A percentile compares a stretch with the other conserved stretches of the same genome.
These are phyloP conservation scores for Cataglyphis livida DNA, from an alignment of 2,888 invertebrate genomes.

Conservation along the genomic window DNA sequence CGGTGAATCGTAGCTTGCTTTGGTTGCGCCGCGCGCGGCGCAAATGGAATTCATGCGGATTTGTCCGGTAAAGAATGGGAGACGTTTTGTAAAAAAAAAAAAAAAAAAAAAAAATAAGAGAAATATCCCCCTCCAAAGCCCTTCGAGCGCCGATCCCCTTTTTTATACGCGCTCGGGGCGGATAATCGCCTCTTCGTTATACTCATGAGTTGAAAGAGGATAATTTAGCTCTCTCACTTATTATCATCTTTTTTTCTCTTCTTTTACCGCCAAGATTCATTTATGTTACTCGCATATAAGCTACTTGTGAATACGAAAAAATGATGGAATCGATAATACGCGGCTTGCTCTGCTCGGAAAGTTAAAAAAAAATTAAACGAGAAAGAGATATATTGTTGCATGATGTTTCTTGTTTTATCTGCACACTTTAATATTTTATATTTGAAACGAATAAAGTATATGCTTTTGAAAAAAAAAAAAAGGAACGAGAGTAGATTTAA, in stretches of 20 bases:
- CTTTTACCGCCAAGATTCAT: conserved; percentile 17
- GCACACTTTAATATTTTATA: neutral
- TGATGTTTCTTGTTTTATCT: neutral
- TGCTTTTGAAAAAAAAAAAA: neutral
- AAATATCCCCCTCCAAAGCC: conserved; percentile 18
- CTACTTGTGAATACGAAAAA: neutral
- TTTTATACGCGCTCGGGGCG: conserved; percentile 11
- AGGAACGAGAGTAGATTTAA: neutral
- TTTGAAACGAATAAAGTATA: neutral
- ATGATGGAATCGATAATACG: conserved; percentile 15
- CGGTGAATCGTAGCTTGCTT: conserved; percentile 22
- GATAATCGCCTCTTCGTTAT: conserved; percentile 38
- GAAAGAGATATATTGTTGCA: conserved; percentile 2
- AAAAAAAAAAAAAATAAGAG: conserved; percentile 26
- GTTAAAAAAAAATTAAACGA: conserved; percentile 10
- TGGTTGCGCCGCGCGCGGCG: conserved; percentile 15
- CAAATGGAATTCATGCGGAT: conserved; percentile 41
- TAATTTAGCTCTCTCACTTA: conserved; percentile 4
- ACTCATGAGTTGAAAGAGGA: conserved; percentile 26
- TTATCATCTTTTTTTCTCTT: neutral
- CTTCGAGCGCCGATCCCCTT: conserved; percentile 12
- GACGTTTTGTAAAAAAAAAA: conserved; percentile 17
- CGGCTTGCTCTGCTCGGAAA: neutral
- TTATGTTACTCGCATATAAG: conserved; percentile 8
- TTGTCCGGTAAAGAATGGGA: conserved; percentile 13